A percentile compares a stretch with the other conserved stretches of the same genome.
These are phyloP conservation scores for Bombus waltoni DNA, from an alignment of 1,140 invertebrate genomes.

Conservation along the genomic window DNA sequence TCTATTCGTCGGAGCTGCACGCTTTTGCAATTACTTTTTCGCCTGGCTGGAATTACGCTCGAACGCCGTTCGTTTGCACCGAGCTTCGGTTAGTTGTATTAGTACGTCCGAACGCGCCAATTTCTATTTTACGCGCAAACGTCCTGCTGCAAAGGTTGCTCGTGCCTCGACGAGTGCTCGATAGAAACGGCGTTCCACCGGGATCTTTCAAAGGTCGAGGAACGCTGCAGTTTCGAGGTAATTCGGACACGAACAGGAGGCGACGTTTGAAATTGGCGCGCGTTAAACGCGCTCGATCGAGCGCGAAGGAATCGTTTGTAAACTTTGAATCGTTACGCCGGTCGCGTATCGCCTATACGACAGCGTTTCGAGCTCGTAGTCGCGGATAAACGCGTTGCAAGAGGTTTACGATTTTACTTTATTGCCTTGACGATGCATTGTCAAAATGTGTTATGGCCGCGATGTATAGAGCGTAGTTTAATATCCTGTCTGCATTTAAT, in stretches of 20 bases:
- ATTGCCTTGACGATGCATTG: slow-evolving; percentile 77
- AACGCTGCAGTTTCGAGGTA: fast-evolving
- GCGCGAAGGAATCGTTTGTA: not conserved
- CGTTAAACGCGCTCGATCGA: not conserved
- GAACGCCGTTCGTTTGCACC: no score
- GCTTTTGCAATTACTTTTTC: not conserved
- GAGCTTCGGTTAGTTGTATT: no score
- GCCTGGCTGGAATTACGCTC: not conserved
- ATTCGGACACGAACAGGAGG: fast-evolving
- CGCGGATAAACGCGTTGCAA: slow-evolving; percentile 61
- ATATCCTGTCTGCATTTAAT: slow-evolving; percentile 81
- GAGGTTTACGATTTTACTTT: slow-evolving; percentile 78
- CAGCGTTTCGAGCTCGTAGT: not conserved
- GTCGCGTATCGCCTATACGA: not conserved
- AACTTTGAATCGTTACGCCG: slow-evolving; percentile 12
- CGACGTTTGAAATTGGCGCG: not conserved
- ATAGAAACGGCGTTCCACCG: fast-evolving
- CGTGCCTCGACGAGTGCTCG: no score
- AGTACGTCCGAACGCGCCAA: no score
- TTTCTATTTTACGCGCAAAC: no score
- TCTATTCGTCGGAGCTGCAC: not conserved
- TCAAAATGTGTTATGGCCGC: slow-evolving; percentile 77
- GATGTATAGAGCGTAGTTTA: slow-evolving; percentile 75
- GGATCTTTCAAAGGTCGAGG: fast-evolving
- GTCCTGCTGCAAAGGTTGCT: no score